These are phyloP conservation scores for Nomada ferruginata DNA, from an alignment of 2,888 invertebrate species.

Conservation along the genomic window DNA sequence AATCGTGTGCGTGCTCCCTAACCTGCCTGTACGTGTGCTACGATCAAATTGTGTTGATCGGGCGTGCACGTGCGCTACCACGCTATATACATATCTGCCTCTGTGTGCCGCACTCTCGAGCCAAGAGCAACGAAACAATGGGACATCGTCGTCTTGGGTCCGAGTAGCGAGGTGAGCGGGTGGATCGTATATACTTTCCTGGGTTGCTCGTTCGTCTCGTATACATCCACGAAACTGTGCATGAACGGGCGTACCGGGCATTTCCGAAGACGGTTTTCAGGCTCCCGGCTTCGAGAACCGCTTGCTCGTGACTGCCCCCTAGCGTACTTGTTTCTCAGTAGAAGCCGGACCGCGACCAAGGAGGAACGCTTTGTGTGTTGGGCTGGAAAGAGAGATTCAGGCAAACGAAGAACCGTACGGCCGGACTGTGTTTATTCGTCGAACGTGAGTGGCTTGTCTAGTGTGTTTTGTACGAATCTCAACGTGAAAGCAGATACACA, in stretches of 20 bases:
- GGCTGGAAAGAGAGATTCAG: conserved; percentile 32
- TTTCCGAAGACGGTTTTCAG: conserved; percentile 65
- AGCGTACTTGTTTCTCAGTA: conserved; percentile 68
- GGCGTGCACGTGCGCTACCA: conserved; percentile 59
- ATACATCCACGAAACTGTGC: conserved; percentile 51
- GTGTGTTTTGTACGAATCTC: background rate
- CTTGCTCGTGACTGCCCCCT: conserved; percentile 68
- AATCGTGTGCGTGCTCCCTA: conserved; percentile 33
- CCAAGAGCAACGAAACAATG: conserved; percentile 66
- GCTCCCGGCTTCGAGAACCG: conserved; percentile 55
- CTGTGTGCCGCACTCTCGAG: conserved; percentile 52
- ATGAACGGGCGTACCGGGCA: conserved; percentile 41
- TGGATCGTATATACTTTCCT: conserved; percentile 35
- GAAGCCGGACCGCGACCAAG: conserved; percentile 64
- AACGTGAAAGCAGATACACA: background rate
- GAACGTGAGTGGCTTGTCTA: conserved; percentile 4
- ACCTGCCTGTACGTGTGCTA: conserved; percentile 48
- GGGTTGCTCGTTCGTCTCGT: conserved; percentile 38
- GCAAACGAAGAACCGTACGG: conserved; percentile 8
- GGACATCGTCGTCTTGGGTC: conserved; percentile 55
- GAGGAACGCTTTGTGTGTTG: conserved; percentile 62
- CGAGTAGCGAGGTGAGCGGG: conserved; percentile 53
- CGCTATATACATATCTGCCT: background rate
- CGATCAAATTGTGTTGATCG: conserved; percentile 16
- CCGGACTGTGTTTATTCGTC: background rate